Base-by-base conservation (phyloP, 2,888 invertebrate genomes). In the Euproctis similis region DNA sequence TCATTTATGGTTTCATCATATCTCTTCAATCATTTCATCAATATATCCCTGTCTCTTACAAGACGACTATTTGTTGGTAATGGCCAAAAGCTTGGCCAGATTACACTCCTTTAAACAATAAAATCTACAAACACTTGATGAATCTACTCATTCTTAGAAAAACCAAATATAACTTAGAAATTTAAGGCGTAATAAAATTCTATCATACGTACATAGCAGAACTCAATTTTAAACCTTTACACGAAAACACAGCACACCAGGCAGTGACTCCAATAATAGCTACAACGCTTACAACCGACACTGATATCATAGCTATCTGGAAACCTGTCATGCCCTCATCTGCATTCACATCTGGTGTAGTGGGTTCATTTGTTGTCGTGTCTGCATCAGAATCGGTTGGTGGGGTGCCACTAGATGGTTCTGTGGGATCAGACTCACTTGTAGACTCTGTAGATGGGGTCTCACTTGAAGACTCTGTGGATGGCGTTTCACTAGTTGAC, bases 211-310 rank as follows among this genome's bases (percentile, higher is more conserved):
- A 48, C 4, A 32, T 16, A 13, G 14, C 22, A 9, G 36, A 19
- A 9, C 28, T 30, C 10, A 37, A 13, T 7, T 38, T 23, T 6
- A 40, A 2, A 9, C 31, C 26, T 5, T 26, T 36, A 12, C 31
- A 30, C 13, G 39, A 34, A 16, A 30, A 43, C 10, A 17, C 12
- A 7, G 34, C 22, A 11, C 28, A 37, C 44, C 48, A 40, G 3
- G 32, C 12, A 2, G 16, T 12, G 17, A 36, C 30, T 19, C 23
- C 33, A 8, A 26, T 7, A 1, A 26, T 23, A 8, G 22, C 11
- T n/a, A 19, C 14, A 1, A 16, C 32, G 8, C 20, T 7, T 7
- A 32, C 11, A 7, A 37, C 32, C 18, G 28, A 17, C 12, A 47
- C 13, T 8, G 25, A 17, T 20, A 47, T 47, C n/a, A 16, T 14